Base-by-base conservation (phyloP, 2,888 invertebrate genomes). In the Xylocampa areola region DNA sequence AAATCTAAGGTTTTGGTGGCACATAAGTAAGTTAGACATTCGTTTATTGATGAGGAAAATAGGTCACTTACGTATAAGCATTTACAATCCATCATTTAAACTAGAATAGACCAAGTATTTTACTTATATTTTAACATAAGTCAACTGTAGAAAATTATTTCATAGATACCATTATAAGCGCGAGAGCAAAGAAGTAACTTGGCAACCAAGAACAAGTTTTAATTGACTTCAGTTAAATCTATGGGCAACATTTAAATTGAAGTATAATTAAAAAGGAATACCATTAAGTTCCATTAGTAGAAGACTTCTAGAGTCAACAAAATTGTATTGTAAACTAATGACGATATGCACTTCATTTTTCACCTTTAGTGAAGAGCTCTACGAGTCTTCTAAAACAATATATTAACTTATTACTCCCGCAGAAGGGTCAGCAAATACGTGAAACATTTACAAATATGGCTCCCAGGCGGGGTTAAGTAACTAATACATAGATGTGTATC, bases 161-260 rank as follows among this genome's bases (percentile, higher is more conserved):
- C 59, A 60, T 57, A 58, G 53, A 68, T 49, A 63, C 65, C 65
- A 60, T 58, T 57, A 53, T 66, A 57, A 49, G 37, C 32, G 54
- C 23, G 47, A 55, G 58, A 64, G 51, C 57, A 60, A 63, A 70
- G 68, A 51, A 53, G 53, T 54, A 64, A 73, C 61, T 73, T 64
- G 48, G 32, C 61, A 67, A 73, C 59, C 50, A 61, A 70, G 70
- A 53, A 49, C 36, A 73, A 70, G 58, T 73, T 73, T 70, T 73
- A 73, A 73, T 70, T 73, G 67, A 64, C 67, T 59, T 53, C 37
- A 67, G 54, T 67, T 67, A 50, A 66, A 69, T 48, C 62, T 35
- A 59, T 51, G 37, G 51, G 25, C 48, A 51, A 64, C 50, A 50
- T 49, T 64, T 25, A 57, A 49, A 48, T 30, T 45, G 45, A 58